phyloP scores from a whole-genome alignment of 53 echinoderm and acorn worm species.

The Antedon mediterranea region DNA sequence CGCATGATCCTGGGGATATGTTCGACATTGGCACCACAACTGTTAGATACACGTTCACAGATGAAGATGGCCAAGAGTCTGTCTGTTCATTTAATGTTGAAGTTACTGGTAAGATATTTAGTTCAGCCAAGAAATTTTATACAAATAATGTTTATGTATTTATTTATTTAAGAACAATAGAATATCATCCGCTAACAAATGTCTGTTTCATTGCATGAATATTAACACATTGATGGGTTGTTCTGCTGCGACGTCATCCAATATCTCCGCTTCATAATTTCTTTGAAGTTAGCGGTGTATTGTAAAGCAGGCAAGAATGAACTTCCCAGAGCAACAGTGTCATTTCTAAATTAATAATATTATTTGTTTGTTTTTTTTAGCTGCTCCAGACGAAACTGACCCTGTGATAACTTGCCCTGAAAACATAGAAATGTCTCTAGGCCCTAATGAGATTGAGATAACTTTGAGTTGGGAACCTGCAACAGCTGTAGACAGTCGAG shows the following conservation, averaged over 20 bases:
- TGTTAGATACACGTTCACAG: slow-evolving; percentile 1
- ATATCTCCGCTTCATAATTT: too few species aligned
- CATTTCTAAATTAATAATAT: too few species aligned
- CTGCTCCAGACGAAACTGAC: neutral
- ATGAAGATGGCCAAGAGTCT: neutral
- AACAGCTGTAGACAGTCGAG: neutral
- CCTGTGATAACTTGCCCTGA: neutral
- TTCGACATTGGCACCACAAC: slow-evolving; percentile 4
- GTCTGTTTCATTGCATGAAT: too few species aligned
- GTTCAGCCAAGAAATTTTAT: too few species aligned
- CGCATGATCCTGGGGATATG: neutral
- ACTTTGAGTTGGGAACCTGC: neutral
- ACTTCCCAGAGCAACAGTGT: too few species aligned
- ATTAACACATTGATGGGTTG: too few species aligned
- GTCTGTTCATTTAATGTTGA: neutral
- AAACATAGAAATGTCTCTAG: neutral
- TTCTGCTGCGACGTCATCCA: too few species aligned
- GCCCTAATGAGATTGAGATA: neutral
- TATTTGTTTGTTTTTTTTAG: neutral
- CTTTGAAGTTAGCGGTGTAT: too few species aligned
- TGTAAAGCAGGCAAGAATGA: too few species aligned
- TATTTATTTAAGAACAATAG: too few species aligned
- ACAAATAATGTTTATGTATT: too few species aligned
- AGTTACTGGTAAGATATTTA: neutral
- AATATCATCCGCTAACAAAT: too few species aligned